Evolutionary conservation across 2,888 invertebrate genomes (phyloP).

Genomic region (Lydus trimaculatus): DNA sequence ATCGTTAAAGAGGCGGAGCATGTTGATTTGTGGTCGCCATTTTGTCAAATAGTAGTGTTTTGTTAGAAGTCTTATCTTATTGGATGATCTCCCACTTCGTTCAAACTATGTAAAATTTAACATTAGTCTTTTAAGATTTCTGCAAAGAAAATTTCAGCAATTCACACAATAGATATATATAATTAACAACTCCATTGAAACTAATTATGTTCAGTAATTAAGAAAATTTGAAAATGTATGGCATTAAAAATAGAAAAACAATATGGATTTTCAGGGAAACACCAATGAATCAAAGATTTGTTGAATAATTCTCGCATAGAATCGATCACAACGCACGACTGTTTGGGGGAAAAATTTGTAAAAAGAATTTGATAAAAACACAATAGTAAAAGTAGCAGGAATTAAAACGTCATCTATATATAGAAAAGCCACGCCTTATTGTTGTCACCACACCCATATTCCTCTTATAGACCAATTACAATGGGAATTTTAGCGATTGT

Average conservation of each 20-base stretch:
- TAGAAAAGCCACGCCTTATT: slow-evolving; percentile 41
- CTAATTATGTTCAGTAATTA: no score
- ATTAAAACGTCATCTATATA: slow-evolving; percentile 51
- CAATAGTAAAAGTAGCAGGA: slow-evolving; percentile 31
- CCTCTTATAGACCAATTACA: slow-evolving; percentile 46
- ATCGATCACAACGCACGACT: not conserved
- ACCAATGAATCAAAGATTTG: not conserved
- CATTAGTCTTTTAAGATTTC: not conserved
- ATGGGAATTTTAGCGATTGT: slow-evolving; percentile 37
- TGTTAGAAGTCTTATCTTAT: slow-evolving; percentile 62
- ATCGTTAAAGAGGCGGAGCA: slow-evolving; percentile 61
- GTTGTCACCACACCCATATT: not conserved
- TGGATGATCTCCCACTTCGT: slow-evolving; percentile 61
- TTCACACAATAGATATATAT: not conserved
- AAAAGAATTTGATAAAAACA: slow-evolving; percentile 9
- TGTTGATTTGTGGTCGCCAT: slow-evolving; percentile 64
- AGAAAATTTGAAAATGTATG: no score
- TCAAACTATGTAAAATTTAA: slow-evolving; percentile 9
- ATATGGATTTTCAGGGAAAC: not conserved
- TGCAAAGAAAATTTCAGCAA: not conserved
- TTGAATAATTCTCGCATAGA: not conserved
- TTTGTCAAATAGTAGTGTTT: slow-evolving; percentile 64
- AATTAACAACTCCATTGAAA: not conserved
- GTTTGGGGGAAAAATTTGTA: not conserved
- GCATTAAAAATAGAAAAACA: not conserved